Percentiles rank a stretch among this genome's conserved stretches.
These are phyloP conservation scores for Styela clava DNA, from an alignment of 23 tunicate genomes.

Conservation along the genomic window DNA sequence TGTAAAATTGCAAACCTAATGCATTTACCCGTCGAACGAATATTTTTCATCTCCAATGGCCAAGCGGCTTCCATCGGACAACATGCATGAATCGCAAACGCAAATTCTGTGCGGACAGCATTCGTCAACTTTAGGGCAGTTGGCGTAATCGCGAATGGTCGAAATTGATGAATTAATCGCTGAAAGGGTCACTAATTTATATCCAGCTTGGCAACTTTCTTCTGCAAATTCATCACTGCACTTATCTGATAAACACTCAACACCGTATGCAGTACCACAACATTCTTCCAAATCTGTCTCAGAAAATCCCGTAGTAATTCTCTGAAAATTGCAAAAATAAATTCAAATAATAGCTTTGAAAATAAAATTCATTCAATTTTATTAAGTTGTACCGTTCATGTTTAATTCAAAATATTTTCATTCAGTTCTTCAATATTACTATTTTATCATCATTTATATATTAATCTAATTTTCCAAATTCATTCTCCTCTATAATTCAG, in stretches of 20 bases:
- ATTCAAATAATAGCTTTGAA: no score
- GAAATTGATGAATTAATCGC: background rate
- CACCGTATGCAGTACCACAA: background rate
- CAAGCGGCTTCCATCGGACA: background rate
- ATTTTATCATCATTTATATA: no score
- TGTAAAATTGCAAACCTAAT: no score
- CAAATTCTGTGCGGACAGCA: background rate
- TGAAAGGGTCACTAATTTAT: background rate
- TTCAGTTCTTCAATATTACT: no score
- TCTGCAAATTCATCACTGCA: background rate
- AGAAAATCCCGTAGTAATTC: background rate
- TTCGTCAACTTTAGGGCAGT: conserved; percentile 7
- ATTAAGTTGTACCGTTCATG: no score
- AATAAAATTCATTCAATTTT: no score
- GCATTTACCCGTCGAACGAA: no score
- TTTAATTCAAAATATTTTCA: no score
- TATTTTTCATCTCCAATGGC: background rate
- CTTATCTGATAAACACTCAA: background rate
- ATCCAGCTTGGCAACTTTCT: background rate
- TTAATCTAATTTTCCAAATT: no score
- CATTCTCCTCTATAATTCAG: no score
- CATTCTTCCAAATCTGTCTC: background rate
- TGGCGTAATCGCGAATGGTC: background rate
- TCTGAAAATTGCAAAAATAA: no score
- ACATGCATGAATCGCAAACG: background rate